Evolutionary conservation across 2,113 vertebrate genomes (phyloP).

Genomic region (Chinchilla lanigera): DNA sequence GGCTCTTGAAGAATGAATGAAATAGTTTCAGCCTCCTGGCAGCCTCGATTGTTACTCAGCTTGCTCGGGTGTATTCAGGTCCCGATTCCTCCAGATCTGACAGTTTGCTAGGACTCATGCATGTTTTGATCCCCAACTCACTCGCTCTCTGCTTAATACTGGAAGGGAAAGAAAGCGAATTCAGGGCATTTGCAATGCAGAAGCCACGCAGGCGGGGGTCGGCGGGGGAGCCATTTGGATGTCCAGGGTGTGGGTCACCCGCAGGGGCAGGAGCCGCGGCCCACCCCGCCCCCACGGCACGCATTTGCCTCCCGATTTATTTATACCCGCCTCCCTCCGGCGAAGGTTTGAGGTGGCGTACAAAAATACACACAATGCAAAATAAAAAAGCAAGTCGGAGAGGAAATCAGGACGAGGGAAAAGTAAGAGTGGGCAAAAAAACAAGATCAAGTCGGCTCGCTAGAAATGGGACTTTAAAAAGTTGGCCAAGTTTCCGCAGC

Average conservation of each 20-base stretch:
- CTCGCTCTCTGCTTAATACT: neutral
- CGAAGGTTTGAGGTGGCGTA: slow-evolving; percentile 50
- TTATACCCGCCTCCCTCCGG: slow-evolving; percentile 61
- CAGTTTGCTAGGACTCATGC: neutral
- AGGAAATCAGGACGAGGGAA: slow-evolving; percentile 49
- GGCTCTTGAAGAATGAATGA: neutral
- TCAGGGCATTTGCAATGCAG: neutral
- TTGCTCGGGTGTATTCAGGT: neutral
- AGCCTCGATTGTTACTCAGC: neutral
- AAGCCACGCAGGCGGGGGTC: slow-evolving; percentile 1
- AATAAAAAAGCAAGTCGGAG: slow-evolving; percentile 32
- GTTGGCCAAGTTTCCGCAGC: slow-evolving; percentile 47
- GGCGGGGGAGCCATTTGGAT: neutral
- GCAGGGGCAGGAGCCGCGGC: neutral
- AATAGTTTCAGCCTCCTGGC: neutral
- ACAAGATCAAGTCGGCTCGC: neutral
- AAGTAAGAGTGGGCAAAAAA: neutral
- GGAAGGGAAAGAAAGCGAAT: neutral
- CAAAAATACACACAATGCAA: slow-evolving; percentile 59
- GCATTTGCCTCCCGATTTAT: slow-evolving; percentile 48
- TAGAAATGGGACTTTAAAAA: slow-evolving; percentile 53
- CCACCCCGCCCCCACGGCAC: neutral
- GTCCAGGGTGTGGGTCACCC: slow-evolving; percentile 57
- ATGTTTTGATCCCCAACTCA: neutral
- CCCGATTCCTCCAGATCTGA: neutral